Evolutionary conservation across 53 echinoderm and acorn worm genomes (phyloP), one percentile per base, ranked within the genome.

Genomic region (Paracentrotus lividus): DNA sequence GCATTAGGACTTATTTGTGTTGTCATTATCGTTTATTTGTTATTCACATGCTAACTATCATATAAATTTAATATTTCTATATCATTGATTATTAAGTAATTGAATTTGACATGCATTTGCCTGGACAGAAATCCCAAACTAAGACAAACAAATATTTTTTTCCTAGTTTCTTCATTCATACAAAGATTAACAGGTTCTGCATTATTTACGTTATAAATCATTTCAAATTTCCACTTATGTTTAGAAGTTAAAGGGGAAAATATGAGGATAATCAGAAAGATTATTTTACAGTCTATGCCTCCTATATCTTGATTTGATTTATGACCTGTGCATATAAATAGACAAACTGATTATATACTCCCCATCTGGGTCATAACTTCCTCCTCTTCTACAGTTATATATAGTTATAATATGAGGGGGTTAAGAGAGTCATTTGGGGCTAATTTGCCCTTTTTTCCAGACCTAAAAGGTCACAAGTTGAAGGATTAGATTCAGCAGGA

Each of bases 381-480:
- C 81, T 81, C 16, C 4, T 67, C n/a, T n/a, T n/a, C n/a, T 9
- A 67, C 32, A 67, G 3, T 67, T 31, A 24, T 81, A 49, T 10
- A 24, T 2, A 18, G 20, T 81, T 15, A 38, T 81, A 14, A 81
- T 44, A 81, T 77, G 43, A 44, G 26, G 47, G 81, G 24, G 32
- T 21, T 26, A 76, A 81, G 81, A 13, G 13, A 47, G 49, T 20
- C 0, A 36, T 77, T 81, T 23, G 45, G 81, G 81, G 81, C 81
- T 81, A 81, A 81, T 81, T 81, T 81, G 47, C 47, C 81, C 81
- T 81, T 49, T n/a, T n/a, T 47, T 81, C 81, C 81, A 81, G 81
- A 81, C 47, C 81, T 81, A 29, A 56, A 85, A 86, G 86, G 86
- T 86, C 86, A 86, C 56, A 56, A 86, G 86, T 86, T 86, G 86